Evolutionary conservation across 2,888 invertebrate genomes (phyloP).

Genomic region (Cheilosia grossa): DNA sequence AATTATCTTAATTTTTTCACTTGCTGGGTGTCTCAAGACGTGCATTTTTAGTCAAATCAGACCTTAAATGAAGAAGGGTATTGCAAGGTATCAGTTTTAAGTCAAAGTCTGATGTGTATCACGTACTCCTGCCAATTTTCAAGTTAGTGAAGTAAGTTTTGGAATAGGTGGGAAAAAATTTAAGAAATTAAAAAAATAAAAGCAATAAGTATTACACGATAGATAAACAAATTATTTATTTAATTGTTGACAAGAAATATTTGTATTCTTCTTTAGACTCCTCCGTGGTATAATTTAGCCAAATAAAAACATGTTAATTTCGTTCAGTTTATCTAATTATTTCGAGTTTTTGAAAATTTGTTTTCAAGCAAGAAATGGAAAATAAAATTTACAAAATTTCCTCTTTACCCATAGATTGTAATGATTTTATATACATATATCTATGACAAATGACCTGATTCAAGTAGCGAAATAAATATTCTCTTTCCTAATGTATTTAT

Average conservation of each 20-base stretch:
- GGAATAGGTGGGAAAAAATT: not conserved
- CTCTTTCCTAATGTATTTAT: not conserved
- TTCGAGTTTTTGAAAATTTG: slow-evolving; percentile 34
- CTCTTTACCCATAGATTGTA: slow-evolving; percentile 82
- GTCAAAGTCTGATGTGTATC: no score
- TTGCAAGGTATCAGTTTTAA: no score
- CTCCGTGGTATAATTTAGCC: slow-evolving; percentile 36
- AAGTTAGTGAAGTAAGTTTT: no score
- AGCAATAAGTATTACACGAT: not conserved
- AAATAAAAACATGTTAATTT: slow-evolving; percentile 20
- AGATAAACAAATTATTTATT: slow-evolving; percentile 64
- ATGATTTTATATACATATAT: slow-evolving; percentile 41
- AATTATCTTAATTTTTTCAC: no score
- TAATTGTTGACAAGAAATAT: slow-evolving; percentile 1
- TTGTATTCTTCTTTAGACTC: slow-evolving; percentile 42
- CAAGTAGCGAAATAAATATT: slow-evolving; percentile 1
- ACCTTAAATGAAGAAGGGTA: no score
- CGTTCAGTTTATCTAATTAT: slow-evolving; percentile 34
- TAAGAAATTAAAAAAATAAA: not conserved
- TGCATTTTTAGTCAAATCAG: no score
- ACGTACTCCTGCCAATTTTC: no score
- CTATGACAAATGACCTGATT: not conserved
- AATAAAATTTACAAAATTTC: slow-evolving; percentile 81
- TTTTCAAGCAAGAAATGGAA: slow-evolving; percentile 36
- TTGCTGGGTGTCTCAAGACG: no score